Percentiles rank a stretch among this genome's conserved stretches.
Evolutionary conservation across 1,140 invertebrate species (phyloP).

Genomic region (Micrasema minimum): DNA sequence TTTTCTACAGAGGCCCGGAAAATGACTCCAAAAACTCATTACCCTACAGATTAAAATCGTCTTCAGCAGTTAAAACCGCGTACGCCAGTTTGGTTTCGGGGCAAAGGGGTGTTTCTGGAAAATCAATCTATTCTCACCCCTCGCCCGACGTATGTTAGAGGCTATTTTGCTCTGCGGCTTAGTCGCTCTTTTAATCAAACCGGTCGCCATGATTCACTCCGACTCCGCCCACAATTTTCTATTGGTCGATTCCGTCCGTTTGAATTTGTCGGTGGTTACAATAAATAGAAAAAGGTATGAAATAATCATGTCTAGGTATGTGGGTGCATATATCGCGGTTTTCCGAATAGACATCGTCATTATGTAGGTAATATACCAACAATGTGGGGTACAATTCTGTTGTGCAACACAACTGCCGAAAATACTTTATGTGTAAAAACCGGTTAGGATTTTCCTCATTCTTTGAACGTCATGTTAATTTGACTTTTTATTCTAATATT

Average conservation of each 20-base stretch:
- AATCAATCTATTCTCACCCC: background rate
- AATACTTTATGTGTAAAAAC: too few species aligned
- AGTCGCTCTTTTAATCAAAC: slow-evolving; percentile 2
- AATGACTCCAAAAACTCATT: background rate
- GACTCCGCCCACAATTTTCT: slow-evolving; percentile 49
- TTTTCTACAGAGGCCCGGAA: background rate
- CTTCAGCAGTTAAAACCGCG: background rate
- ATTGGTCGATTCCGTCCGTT: slow-evolving; percentile 39
- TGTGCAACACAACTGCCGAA: too few species aligned
- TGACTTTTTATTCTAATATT: too few species aligned
- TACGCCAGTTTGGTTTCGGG: background rate
- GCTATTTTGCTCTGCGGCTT: slow-evolving; percentile 27
- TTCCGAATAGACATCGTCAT: too few species aligned
- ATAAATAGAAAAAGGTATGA: slow-evolving; percentile 22
- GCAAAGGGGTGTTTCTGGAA: slow-evolving; percentile 5
- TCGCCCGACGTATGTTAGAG: slow-evolving; percentile 8
- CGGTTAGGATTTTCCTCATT: too few species aligned
- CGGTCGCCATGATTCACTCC: slow-evolving; percentile 47
- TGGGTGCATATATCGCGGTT: too few species aligned
- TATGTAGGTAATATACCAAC: too few species aligned
- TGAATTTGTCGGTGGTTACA: background rate
- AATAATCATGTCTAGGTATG: too few species aligned
- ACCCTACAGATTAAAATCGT: slow-evolving; percentile 17
- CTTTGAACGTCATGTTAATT: too few species aligned
- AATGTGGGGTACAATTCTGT: too few species aligned